Conservation (phyloP, 2,113 vertebrate genomes). For the Pelobates fuscus region DNA sequence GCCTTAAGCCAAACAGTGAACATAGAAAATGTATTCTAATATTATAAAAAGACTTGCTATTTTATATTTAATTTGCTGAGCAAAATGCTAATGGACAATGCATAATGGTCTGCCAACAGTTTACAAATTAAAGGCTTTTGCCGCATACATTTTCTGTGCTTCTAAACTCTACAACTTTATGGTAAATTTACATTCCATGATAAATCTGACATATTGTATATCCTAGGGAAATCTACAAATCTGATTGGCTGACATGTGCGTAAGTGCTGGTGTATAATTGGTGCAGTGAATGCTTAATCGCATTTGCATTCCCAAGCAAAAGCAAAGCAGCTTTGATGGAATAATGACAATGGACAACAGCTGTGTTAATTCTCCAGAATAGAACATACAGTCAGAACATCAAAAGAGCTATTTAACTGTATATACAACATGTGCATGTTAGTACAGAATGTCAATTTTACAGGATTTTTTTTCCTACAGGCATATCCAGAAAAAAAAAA, state of each 20-base stretch:
- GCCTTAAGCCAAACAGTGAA: conserved; percentile 53
- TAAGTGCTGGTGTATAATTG: conserved; percentile 37
- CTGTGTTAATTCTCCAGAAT: conserved; percentile 34
- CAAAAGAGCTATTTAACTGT: conserved; percentile 9
- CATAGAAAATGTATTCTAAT: conserved; percentile 58
- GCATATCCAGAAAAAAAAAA: too few species aligned
- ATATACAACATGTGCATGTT: conserved; percentile 14
- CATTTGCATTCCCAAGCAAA: conserved; percentile 46
- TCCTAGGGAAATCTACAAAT: conserved; percentile 1
- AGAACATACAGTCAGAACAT: conserved; percentile 44
- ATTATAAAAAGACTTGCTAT: conserved; percentile 51
- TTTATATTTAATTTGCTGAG: conserved; percentile 58
- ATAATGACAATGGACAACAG: conserved; percentile 41
- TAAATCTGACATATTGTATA: conserved; percentile 23
- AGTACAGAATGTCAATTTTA: background rate
- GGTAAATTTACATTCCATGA: conserved; percentile 14
- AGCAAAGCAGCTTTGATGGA: conserved; percentile 34
- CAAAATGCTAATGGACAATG: background rate
- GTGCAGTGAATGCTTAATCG: conserved; percentile 37
- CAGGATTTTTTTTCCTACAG: too few species aligned
- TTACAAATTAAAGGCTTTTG: background rate
- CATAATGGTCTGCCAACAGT: conserved; percentile 2
- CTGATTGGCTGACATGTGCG: conserved; percentile 38
- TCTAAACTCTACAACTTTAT: conserved; percentile 1
- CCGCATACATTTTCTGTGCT: background rate